Conservation (phyloP, 2,113 vertebrate species). For the Willisornis vidua region DNA sequence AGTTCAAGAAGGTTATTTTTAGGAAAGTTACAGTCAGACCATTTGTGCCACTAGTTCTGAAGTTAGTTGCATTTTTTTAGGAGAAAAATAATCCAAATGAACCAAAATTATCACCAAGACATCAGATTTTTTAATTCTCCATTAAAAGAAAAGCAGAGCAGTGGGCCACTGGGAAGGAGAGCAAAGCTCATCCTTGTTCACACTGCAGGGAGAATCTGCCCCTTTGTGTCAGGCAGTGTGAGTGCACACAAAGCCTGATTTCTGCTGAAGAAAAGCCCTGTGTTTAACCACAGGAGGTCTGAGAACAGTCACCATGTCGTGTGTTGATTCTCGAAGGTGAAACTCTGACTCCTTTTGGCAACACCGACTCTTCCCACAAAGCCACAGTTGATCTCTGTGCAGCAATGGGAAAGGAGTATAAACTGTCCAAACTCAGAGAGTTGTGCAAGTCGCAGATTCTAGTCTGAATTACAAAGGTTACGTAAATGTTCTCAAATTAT, state of each 20-base stretch:
- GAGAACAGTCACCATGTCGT: neutral
- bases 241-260: neutral
- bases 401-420: neutral
- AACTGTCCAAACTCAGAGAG: neutral
- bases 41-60: neutral
- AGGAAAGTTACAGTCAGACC: neutral
- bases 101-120: neutral
- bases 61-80: neutral
- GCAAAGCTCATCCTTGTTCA: neutral
- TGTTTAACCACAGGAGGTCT: neutral
- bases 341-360: neutral
- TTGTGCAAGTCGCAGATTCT: neutral
- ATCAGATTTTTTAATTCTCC: neutral
- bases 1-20: neutral
- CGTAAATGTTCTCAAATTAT: neutral
- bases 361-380: neutral
- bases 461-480: neutral
- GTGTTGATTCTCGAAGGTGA: rapidly evolving
- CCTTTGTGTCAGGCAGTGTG: neutral
- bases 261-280: neutral
- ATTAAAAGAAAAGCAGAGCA: neutral
- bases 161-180: neutral
- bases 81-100: neutral
- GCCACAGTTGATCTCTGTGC: neutral
- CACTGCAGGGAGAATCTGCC: neutral